phyloP scores from a whole-genome alignment of 2,797 vertebrate species.

The Leuciscus waleckii region DNA sequence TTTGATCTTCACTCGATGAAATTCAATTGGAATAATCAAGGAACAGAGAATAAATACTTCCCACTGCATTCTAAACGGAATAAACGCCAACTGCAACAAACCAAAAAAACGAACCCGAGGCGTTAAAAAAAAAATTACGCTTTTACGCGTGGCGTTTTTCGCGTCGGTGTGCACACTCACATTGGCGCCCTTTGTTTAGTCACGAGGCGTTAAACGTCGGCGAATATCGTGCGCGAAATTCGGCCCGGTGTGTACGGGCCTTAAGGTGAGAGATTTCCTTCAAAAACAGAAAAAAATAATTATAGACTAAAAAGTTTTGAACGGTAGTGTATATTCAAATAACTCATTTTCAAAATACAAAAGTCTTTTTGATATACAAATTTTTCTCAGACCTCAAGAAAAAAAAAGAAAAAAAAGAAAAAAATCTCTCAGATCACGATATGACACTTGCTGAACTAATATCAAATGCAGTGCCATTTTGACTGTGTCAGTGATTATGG shows the following conservation, averaged over 20 bases:
- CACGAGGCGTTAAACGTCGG: too few species aligned
- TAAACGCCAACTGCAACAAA: too few species aligned
- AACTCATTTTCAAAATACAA: not conserved
- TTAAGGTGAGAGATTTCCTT: not conserved
- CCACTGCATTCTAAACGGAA: not conserved
- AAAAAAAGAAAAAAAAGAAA: not conserved
- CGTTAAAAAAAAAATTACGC: too few species aligned
- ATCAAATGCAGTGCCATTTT: not conserved
- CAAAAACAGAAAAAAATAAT: too few species aligned
- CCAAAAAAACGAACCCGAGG: too few species aligned
- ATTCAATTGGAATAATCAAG: too few species aligned
- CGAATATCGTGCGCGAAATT: too few species aligned
- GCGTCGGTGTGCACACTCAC: too few species aligned
- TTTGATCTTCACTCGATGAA: too few species aligned
- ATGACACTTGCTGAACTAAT: not conserved
- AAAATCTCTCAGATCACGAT: not conserved
- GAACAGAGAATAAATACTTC: not conserved
- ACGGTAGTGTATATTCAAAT: not conserved
- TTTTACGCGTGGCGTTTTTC: too few species aligned
- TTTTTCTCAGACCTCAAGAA: not conserved
- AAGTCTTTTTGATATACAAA: not conserved
- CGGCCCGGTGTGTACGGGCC: too few species aligned
- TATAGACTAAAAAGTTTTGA: not conserved
- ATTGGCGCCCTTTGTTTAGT: too few species aligned
- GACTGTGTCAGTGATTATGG: not conserved